Conservation (phyloP, 2,888 invertebrate species). For the Lasioglossum villosulum region DNA sequence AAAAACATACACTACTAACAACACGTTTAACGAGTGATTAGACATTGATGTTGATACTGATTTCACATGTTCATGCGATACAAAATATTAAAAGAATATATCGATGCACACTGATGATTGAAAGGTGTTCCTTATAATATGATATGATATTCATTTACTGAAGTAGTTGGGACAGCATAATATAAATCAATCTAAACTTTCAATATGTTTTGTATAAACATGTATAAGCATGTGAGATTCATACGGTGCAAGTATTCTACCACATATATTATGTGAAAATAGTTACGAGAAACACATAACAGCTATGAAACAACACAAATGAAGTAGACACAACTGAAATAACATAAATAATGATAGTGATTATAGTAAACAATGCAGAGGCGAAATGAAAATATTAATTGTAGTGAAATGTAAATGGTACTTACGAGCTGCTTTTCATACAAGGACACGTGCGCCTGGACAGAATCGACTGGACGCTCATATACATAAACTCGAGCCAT, state of each 20-base stretch:
- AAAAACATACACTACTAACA: background rate
- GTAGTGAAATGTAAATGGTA: conserved; percentile 9
- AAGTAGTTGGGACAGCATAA: background rate
- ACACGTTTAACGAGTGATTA: background rate
- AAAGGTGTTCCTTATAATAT: background rate
- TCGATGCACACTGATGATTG: background rate
- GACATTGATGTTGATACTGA: background rate
- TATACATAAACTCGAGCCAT: conserved; percentile 69
- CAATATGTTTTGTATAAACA: background rate
- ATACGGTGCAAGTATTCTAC: background rate
- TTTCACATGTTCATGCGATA: background rate
- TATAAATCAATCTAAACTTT: background rate
- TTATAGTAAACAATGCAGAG: background rate
- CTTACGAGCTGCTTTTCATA: conserved; percentile 39
- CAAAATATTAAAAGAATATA: background rate
- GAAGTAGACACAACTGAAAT: background rate
- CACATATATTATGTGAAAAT: background rate
- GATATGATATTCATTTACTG: background rate
- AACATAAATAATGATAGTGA: background rate
- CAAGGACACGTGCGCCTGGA: background rate
- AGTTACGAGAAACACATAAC: background rate
- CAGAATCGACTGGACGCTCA: conserved; percentile 47
- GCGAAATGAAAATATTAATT: background rate
- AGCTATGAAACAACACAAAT: background rate
- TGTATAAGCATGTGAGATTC: background rate